phyloP scores from a whole-genome alignment of 2,113 vertebrate species.

The Carlito syrichta region DNA sequence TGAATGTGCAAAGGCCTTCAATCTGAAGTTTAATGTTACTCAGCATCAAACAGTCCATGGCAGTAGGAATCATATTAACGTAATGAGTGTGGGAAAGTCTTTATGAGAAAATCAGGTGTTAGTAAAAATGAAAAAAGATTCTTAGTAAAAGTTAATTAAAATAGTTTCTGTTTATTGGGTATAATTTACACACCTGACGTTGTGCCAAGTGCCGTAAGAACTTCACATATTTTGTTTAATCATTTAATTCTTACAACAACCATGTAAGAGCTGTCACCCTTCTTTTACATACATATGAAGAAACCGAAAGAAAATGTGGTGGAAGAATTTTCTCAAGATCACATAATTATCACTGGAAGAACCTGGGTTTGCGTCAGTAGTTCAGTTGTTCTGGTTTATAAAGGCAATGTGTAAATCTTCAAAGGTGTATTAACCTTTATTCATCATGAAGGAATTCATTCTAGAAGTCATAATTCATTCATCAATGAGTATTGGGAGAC shows the following conservation, averaged over 20 bases:
- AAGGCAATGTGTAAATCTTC: neutral
- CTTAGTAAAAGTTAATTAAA: conserved; percentile 20
- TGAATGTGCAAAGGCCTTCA: neutral
- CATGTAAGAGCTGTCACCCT: neutral
- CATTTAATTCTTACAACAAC: neutral
- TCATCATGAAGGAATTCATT: neutral
- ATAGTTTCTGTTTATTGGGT: neutral
- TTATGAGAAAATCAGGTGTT: conserved; percentile 2
- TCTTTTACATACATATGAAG: neutral
- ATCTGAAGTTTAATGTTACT: neutral
- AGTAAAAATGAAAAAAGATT: conserved; percentile 6
- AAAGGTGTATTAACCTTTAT: neutral
- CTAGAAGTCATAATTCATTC: conserved; percentile 3
- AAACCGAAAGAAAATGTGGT: neutral
- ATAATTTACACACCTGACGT: neutral
- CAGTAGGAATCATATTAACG: neutral
- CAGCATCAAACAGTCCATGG: neutral
- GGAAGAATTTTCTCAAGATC: neutral
- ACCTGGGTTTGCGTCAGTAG: neutral
- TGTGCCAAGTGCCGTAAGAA: neutral
- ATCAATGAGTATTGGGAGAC: neutral
- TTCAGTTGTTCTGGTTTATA: conserved; percentile 16
- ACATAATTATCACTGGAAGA: neutral
- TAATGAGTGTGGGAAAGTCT: neutral
- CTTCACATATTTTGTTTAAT: neutral